These are phyloP conservation scores for Nephrocerus scutellatus DNA, from an alignment of 2,888 invertebrate genomes.

Conservation along the genomic window DNA sequence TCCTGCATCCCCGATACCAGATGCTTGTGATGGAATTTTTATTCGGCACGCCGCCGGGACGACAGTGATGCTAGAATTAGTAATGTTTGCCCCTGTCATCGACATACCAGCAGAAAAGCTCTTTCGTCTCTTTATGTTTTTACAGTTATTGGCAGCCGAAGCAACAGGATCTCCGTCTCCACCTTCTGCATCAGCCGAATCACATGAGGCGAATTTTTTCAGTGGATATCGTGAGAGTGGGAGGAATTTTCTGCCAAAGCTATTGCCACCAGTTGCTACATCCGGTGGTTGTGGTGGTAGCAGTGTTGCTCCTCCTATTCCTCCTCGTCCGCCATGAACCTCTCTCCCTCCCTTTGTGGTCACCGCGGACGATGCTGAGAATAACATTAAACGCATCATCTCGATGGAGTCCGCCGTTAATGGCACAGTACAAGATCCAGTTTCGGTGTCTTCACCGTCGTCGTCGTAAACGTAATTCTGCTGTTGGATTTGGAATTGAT, in stretches of 20 bases:
- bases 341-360: no score
- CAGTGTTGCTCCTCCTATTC: no score
- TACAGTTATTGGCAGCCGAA: slow-evolving; percentile 14
- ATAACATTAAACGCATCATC: slow-evolving; percentile 42
- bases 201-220: slow-evolving; percentile 13
- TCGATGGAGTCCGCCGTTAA: slow-evolving; percentile 38
- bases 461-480: slow-evolving; percentile 19
- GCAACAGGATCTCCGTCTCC: slow-evolving; percentile 13
- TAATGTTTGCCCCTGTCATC: slow-evolving; percentile 19
- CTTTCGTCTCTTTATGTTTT: background rate
- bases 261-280: slow-evolving; percentile 19
- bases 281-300: slow-evolving; percentile 18
- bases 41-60: slow-evolving; percentile 13
- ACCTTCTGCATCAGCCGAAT: slow-evolving; percentile 19
- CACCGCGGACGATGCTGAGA: slow-evolving; percentile 40
- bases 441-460: slow-evolving; percentile 39
- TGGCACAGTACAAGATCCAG: slow-evolving; percentile 43
- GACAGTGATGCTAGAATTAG: slow-evolving; percentile 1
- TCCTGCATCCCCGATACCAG: no score
- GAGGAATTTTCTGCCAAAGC: slow-evolving; percentile 3
- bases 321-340: no score
- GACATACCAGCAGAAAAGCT: slow-evolving; percentile 25
- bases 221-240: slow-evolving; percentile 9
- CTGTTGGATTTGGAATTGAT: no score
- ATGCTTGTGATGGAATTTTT: no score